These are phyloP conservation scores for Dendrolimus pini DNA, from an alignment of 2,888 invertebrate genomes.

Conservation along the genomic window DNA sequence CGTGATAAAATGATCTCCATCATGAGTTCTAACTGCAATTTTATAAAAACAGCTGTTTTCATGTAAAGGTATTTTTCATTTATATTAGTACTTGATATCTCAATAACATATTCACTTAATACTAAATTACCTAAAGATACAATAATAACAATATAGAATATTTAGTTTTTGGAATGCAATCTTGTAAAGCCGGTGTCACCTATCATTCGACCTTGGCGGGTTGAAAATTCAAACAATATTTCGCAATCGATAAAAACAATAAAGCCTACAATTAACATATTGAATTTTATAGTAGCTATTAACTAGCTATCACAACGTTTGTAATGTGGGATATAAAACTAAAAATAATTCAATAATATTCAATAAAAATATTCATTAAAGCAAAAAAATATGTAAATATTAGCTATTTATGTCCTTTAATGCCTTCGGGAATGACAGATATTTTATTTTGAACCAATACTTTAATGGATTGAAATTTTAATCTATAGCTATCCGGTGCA, in stretches of 20 bases:
- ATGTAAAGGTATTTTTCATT: conserved; percentile 51
- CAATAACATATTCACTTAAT: background rate
- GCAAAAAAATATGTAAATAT: no score
- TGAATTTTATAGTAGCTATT: no score
- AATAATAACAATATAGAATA: background rate
- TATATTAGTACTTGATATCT: background rate
- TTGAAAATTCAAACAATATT: background rate
- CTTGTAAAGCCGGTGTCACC: conserved; percentile 18
- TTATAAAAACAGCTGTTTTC: conserved; percentile 51
- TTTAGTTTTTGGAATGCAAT: background rate
- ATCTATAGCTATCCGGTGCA: no score
- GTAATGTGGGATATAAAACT: no score
- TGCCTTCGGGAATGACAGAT: no score
- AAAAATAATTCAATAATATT: no score
- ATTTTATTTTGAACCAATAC: no score
- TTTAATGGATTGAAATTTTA: no score
- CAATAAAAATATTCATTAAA: no score
- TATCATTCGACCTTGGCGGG: conserved; percentile 30
- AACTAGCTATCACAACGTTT: no score
- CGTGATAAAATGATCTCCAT: conserved; percentile 41
- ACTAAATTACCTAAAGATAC: background rate
- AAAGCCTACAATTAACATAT: no score
- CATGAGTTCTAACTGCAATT: conserved; percentile 20
- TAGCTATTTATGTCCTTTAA: no score
- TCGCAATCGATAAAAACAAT: background rate